Evolutionary conservation across 2,888 invertebrate species (phyloP).

Genomic region (Ectemnius lituratus): DNA sequence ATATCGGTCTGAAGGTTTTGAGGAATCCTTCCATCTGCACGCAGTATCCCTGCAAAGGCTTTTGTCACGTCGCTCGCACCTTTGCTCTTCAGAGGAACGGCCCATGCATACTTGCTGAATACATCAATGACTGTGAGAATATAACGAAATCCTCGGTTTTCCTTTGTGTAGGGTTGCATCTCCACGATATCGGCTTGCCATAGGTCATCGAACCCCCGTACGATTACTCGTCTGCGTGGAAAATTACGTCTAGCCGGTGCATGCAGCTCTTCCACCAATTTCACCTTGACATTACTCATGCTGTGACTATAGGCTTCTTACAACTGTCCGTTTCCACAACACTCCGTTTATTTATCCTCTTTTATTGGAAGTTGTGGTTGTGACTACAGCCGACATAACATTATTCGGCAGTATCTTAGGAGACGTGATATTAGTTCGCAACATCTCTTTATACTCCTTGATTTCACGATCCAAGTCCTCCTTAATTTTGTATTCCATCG

Average conservation of each 20-base stretch:
- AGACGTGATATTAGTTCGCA: too few species aligned
- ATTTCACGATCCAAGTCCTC: too few species aligned
- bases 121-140: slow-evolving; percentile 4
- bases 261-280: neutral
- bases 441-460: too few species aligned
- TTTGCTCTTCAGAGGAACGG: neutral
- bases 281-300: too few species aligned
- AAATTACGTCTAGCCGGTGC: slow-evolving; percentile 3
- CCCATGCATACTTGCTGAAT: neutral
- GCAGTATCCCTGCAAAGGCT: neutral
- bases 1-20: slow-evolving; percentile 4
- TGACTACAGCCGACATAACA: too few species aligned
- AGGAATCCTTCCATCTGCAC: neutral
- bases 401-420: too few species aligned
- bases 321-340: neutral
- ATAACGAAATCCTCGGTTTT: neutral
- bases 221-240: slow-evolving; percentile 2
- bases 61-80: neutral
- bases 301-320: neutral
- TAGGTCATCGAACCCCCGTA: neutral
- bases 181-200: slow-evolving; percentile 5
- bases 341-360: neutral
- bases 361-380: neutral
- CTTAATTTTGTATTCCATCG: too few species aligned
- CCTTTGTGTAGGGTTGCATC: neutral